Evolutionary conservation across 2,797 vertebrate genomes (phyloP).

Genomic region (Leptodactylus fallax): DNA sequence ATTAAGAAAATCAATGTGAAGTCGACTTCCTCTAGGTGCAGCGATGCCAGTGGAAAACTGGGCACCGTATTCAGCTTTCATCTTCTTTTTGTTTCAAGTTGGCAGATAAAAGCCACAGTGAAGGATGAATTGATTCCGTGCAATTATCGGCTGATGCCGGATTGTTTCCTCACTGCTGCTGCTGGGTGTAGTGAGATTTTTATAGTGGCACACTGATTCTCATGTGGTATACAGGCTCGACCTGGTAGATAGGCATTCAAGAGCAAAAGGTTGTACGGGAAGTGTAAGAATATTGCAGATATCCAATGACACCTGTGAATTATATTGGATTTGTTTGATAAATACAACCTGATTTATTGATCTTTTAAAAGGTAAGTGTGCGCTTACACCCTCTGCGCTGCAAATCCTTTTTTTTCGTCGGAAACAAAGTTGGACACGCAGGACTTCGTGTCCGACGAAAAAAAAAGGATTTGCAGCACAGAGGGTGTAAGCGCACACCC

Average conservation of each 20-base stretch:
- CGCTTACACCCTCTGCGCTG: too few species aligned
- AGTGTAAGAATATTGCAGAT: neutral
- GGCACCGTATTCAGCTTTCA: constrained; percentile 23
- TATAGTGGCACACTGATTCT: constrained; percentile 47
- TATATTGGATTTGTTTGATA: neutral
- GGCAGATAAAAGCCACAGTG: constrained; percentile 39
- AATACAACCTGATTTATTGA: too few species aligned
- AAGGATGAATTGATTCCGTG: constrained; percentile 41
- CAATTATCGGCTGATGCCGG: constrained; percentile 43
- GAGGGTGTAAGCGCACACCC: too few species aligned
- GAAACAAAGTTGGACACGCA: too few species aligned
- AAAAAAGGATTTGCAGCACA: too few species aligned
- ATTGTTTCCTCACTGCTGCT: constrained; percentile 48
- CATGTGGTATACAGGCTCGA: constrained; percentile 38
- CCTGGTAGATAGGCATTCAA: constrained; percentile 45
- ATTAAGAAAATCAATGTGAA: constrained; percentile 23
- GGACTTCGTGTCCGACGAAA: too few species aligned
- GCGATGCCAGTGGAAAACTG: constrained; percentile 65
- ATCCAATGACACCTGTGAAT: neutral
- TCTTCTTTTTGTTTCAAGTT: constrained; percentile 65
- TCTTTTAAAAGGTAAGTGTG: too few species aligned
- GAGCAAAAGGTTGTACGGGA: constrained; percentile 44
- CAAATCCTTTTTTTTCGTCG: too few species aligned
- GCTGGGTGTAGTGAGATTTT: constrained; percentile 20
- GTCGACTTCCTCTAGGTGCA: constrained; percentile 60